These are phyloP conservation scores for Drosophila sproati DNA, from an alignment of 1,140 invertebrate species.

Conservation along the genomic window DNA sequence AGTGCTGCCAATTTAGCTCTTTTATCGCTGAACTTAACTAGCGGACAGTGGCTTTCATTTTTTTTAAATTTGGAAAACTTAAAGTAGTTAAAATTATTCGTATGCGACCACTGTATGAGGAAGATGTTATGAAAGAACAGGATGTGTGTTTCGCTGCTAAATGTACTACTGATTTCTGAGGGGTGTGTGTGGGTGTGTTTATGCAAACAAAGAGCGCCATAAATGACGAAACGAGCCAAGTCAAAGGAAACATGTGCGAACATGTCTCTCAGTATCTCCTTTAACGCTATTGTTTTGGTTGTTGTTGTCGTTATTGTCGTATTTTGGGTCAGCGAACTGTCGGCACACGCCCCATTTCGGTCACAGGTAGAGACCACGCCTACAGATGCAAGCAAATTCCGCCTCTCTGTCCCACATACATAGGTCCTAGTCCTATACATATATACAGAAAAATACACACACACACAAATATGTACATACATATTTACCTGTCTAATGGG, in stretches of 20 bases:
- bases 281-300: conserved; percentile 4
- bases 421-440: not conserved
- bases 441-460: not conserved
- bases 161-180: not conserved
- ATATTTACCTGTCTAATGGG: conserved; percentile 1
- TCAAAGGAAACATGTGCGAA: conserved; percentile 48
- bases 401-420: not conserved
- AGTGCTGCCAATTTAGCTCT: not conserved
- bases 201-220: not conserved
- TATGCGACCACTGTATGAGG: no score
- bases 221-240: not conserved
- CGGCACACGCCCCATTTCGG: conserved; percentile 26
- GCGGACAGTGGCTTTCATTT: no score
- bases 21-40: no score
- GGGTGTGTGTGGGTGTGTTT: not conserved
- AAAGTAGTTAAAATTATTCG: not conserved
- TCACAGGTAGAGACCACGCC: conserved; percentile 50
- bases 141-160: not conserved
- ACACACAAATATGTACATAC: not conserved
- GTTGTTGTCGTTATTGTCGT: conserved; percentile 14
- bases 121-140: no score
- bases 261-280: conserved; percentile 28
- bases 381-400: not conserved
- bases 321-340: conserved; percentile 60
- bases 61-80: not conserved